A percentile compares a stretch with the other conserved stretches of the same genome.
Conservation (phyloP, 2,797 vertebrate genomes). For the Chaunax sp. region DNA sequence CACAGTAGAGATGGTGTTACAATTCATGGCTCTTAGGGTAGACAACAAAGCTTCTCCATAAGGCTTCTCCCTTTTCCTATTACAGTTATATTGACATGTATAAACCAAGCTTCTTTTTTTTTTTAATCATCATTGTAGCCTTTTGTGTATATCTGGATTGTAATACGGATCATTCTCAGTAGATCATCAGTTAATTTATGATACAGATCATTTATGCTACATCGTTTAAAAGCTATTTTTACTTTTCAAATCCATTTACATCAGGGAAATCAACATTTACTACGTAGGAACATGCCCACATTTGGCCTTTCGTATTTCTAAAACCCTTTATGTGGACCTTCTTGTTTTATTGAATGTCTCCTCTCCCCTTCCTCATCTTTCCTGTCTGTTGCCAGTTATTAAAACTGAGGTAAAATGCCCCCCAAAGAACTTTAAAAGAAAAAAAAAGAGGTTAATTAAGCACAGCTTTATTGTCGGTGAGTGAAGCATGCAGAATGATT, state of each 20-base stretch:
- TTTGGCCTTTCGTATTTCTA: too few relatives aligned
- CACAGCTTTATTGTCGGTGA: neutral
- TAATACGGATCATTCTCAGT: too few relatives aligned
- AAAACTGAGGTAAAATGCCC: neutral
- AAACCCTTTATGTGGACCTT: neutral
- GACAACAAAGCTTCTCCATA: too few relatives aligned
- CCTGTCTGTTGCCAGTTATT: neutral
- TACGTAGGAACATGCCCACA: too few relatives aligned
- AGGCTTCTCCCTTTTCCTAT: neutral
- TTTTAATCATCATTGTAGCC: too few relatives aligned
- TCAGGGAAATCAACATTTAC: too few relatives aligned
- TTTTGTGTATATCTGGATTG: too few relatives aligned
- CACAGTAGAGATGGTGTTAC: neutral
- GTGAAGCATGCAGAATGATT: neutral
- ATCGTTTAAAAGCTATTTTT: too few relatives aligned
- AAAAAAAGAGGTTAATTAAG: neutral
- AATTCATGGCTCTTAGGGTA: constrained; percentile 5
- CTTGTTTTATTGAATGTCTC: neutral
- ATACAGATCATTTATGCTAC: too few relatives aligned
- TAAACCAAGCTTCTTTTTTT: too few relatives aligned
- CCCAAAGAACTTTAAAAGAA: neutral
- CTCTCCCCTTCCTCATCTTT: neutral
- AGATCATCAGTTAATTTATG: too few relatives aligned
- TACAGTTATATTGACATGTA: neutral
- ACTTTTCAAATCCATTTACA: neutral